Evolutionary conservation across 2,888 invertebrate species (phyloP), one percentile per base, ranked within the genome.

Genomic region (Agrochola lychnidis): DNA sequence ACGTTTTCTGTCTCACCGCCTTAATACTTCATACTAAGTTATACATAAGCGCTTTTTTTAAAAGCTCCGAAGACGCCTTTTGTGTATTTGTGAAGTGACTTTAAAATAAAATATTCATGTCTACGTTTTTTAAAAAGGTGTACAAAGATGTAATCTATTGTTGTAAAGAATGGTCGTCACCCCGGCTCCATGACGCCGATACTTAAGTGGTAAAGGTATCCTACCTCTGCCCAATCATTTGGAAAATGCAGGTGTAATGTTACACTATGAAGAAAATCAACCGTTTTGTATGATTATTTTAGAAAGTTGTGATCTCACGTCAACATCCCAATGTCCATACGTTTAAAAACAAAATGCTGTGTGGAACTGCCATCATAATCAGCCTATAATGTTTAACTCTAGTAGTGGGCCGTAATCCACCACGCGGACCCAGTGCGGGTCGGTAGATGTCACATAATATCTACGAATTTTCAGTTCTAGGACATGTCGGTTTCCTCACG

Each of bases 1-100:
- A 81, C 64, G 61, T 85, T 70, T 73, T 81, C 69, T 42, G 64
- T 61, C 66, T 85, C 53, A 70, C 68, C 6, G 57, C 30, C 48
- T 16, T 72, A 57, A 57, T 51, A 22, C 19, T 51, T 22, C 6
- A 51, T 61, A 71, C 64, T 70, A 53, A 71, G 71, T 59, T 66
- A 48, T 51, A 61, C 56, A 42, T 57, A 45, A 68, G 30, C 56
- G 7, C n/a, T 45, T 56, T 69, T 69, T 80, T 59, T 61, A 62
- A 84, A 66, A 70, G 53, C 56, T 25, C 30, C 42, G 14, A 80
- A 40, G n/a, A 36, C 30, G 16, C 1, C 40, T 25, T 56, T 40
- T 61, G 30, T 69, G 4, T 70, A 12, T 48, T 45, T 68, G 45
- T 36, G n/a, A 78, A 53, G 45, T 25, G 10, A 57, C 1, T 79